Conservation (phyloP, 2,113 vertebrate species). For the Alaudala cheleensis region DNA sequence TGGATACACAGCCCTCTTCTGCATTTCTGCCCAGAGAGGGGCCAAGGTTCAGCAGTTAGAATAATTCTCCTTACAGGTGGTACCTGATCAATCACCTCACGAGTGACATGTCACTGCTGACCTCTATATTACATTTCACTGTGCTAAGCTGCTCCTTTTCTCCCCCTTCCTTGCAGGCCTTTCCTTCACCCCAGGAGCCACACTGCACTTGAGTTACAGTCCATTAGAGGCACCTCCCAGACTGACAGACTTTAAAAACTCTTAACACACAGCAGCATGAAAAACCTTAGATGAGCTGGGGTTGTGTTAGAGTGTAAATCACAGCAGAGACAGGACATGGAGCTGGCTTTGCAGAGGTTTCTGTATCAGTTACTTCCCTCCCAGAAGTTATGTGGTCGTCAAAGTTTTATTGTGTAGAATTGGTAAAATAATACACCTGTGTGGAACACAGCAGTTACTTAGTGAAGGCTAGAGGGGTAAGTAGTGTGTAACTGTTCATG, state of each 20-base stretch:
- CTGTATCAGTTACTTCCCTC: neutral
- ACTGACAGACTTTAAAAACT: neutral
- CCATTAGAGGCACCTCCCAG: neutral
- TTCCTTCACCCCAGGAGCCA: neutral
- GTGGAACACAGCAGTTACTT: neutral
- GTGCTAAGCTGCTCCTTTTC: neutral
- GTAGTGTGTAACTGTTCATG: neutral
- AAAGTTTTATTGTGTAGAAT: neutral
- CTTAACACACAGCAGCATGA: neutral
- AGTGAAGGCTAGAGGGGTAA: neutral
- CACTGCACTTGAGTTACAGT: neutral
- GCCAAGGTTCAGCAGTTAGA: neutral
- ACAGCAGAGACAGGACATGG: neutral
- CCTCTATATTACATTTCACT: neutral
- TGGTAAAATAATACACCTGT: neutral
- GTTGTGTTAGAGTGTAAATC: neutral
- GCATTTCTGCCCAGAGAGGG: neutral
- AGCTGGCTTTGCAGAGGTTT: neutral
- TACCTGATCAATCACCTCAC: neutral
- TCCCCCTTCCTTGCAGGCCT: neutral
- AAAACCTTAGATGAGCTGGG: neutral
- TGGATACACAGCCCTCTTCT: neutral
- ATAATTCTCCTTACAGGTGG: conserved; percentile 38
- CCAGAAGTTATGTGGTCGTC: neutral
- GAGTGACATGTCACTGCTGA: neutral